Base-by-base conservation (phyloP, 2,797 vertebrate genomes). In the Pipistrellus pipistrellus region DNA sequence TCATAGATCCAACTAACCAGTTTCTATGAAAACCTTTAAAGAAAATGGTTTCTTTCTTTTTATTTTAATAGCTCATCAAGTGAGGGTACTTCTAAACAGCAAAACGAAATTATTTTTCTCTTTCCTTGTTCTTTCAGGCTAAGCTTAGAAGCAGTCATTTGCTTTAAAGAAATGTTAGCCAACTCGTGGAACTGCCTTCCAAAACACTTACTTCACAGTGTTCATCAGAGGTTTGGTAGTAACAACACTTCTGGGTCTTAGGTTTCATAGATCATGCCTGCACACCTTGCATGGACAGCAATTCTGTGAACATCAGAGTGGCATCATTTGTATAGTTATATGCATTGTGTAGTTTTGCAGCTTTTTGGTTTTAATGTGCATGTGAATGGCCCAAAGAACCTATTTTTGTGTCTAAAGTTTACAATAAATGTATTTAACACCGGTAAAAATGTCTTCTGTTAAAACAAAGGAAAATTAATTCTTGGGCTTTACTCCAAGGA, bases 161-260 rank as follows among this genome's bases (percentile, higher is more conserved):
- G 98, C 97, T 99, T 99, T 97, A 98, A 98, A 96, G 99, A 99
- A 96, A 97, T 97, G 78, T 95, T 99, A 97, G 99, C 99, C 51
- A 98, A 96, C 87, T 98, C 98, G 69, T 99, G 99, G 99, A 98
- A 99, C 95, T 99, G 98, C 97, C 98, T 99, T 96, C 99, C 99
- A 73, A 99, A 99, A 97, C 99, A 99, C 97, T 97, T 99, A 81
- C 98, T 99, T 88, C 98, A 99, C 97, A 99, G 98, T 95, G 98
- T 99, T 84, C 98, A 98, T 87, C 99, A 99, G 98, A 98, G 99
- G 82, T 99, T 99, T 62, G 98, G 98, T 2, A 99, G 98, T 68
- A 98, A 98, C 98, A 99, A 99, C 98, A 99, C 98, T 44, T 99
- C 98, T n/a, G 99, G 99, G 91, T 99, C 99, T 64, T 99, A 99